Evolutionary conservation across 2,797 vertebrate species (phyloP), one percentile per base, ranked within the genome.

Genomic region (Nothura maculosa): DNA sequence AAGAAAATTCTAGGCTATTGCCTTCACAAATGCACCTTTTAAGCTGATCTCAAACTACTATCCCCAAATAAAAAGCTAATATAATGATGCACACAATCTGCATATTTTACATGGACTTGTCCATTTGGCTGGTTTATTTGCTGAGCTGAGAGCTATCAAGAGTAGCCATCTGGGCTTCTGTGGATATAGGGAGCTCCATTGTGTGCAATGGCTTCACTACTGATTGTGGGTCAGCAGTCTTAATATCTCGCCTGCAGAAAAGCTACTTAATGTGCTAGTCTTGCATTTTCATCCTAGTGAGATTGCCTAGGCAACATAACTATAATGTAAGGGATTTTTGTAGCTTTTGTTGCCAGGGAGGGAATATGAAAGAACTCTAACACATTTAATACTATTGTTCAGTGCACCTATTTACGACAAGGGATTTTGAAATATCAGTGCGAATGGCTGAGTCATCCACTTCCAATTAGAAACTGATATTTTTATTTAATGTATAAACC

Each of bases 151-250:
- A 21, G 24, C 13, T 32, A 3, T 47, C 21, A n/a, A 43, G 38
- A 75, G n/a, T 5, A 9, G 18, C 15, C 67, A 5, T 9, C 18
- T 25, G 36, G 38, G 24, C 8, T 50, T 32, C 47, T 52, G 32
- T 57, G 32, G 9, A 43, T 10, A 16, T 8, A 22, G 25, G 22
- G 10, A 9, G 34, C 70, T 22, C 13, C 9, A 3, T 6, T 34
- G 5, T 12, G 4, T 2, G 2, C 0, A 11, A 21, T 10, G 54
- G 4, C 30, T 15, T 15, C 1, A 3, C 67, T 81, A 43, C 70
- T 74, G 32, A 15, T 28, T 5, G 18, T 36, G 34, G n/a, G 42
- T 63, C 47, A 21, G 50, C n/a, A 77, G 8, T 38, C 4, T 14
- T n/a, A 11, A 2, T 38, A 48, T 45, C 24, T 36, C 28, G 8